Evolutionary conservation across 2,888 invertebrate species (phyloP).

Genomic region (Melanargia galathea): DNA sequence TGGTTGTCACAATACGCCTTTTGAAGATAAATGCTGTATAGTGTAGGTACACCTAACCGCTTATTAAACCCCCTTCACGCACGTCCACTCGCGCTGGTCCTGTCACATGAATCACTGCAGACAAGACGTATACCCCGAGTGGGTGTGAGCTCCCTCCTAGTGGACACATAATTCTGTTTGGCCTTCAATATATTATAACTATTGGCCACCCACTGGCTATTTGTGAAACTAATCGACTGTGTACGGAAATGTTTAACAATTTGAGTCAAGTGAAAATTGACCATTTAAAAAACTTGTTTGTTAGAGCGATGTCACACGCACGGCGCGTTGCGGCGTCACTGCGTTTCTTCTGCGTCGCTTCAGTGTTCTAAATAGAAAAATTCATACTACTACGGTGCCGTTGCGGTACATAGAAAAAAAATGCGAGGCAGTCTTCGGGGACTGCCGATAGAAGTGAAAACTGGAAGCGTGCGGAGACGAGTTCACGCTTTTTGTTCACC

Average conservation of each 20-base stretch:
- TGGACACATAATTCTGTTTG: constrained; percentile 26
- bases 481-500: no score
- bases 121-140: constrained; percentile 33
- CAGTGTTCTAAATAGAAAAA: no score
- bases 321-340: no score
- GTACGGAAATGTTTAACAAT: constrained; percentile 15
- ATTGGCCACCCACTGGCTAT: constrained; percentile 32
- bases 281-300: neutral
- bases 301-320: no score
- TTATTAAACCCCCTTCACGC: constrained; percentile 19
- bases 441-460: no score
- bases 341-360: no score
- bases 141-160: constrained; percentile 38
- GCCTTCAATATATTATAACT: constrained; percentile 35
- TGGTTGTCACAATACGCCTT: neutral
- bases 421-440: no score
- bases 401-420: no score
- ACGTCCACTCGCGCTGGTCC: constrained; percentile 27
- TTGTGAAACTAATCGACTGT: constrained; percentile 29
- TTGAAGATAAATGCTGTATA: neutral
- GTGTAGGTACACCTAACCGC: constrained; percentile 3
- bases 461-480: no score
- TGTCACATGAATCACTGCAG: constrained; percentile 38
- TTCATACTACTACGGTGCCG: no score
- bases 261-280: neutral